phyloP scores from a whole-genome alignment of 2,113 vertebrate genomes.

The Ardeotis arabs region DNA sequence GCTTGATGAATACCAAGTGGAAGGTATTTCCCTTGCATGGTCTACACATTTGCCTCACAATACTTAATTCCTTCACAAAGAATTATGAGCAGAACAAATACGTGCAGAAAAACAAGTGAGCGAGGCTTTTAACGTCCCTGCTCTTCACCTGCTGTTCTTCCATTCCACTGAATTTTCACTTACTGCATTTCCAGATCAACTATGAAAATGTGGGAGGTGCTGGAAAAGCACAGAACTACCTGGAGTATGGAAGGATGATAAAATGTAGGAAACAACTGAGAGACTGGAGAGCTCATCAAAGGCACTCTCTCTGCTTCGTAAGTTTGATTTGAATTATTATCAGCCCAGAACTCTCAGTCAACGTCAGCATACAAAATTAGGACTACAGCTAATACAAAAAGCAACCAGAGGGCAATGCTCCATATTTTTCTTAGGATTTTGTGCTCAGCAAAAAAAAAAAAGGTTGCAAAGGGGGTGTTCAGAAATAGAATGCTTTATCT shows the following conservation, averaged over 20 bases:
- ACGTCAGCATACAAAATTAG: constrained; percentile 42
- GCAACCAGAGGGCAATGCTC: neutral
- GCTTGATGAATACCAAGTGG: neutral
- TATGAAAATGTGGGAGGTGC: neutral
- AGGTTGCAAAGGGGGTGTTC: neutral
- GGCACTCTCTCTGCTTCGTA: neutral
- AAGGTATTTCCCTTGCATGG: neutral
- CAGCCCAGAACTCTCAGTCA: neutral
- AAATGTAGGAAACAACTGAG: neutral
- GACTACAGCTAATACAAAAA: neutral
- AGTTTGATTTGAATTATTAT: constrained; percentile 33
- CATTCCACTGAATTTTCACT: neutral
- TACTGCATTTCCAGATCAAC: neutral
- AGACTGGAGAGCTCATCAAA: neutral
- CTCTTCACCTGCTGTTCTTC: neutral
- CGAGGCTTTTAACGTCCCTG: neutral
- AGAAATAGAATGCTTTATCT: neutral
- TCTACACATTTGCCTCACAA: neutral
- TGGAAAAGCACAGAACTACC: neutral
- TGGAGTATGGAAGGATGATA: neutral
- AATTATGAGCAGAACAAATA: neutral
- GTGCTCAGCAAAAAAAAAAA: neutral
- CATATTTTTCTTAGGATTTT: neutral
- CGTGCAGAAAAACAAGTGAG: neutral
- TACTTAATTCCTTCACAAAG: neutral